Conservation (phyloP, 2,888 invertebrate genomes). For the Xestia sexstrigata region DNA sequence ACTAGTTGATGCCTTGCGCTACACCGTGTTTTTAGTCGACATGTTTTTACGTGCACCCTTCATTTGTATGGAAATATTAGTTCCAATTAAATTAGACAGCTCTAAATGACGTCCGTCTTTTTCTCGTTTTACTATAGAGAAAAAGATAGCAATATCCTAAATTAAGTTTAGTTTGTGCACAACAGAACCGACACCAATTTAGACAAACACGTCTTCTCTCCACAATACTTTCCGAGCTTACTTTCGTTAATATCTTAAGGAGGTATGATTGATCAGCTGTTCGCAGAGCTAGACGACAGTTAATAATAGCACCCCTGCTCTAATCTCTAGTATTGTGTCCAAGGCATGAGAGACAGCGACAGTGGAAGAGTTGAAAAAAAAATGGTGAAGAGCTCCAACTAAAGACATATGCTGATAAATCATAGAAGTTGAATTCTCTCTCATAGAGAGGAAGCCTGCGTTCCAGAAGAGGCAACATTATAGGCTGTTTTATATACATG, state of each 20-base stretch:
- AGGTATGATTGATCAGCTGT: constrained; percentile 86
- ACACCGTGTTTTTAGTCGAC: no score
- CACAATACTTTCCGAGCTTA: constrained; percentile 54
- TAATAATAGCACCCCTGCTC: constrained; percentile 84
- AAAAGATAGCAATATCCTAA: no score
- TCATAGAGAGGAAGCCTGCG: background rate
- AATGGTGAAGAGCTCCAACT: no score
- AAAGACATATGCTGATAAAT: no score
- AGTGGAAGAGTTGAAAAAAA: background rate
- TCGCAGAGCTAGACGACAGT: constrained; percentile 87
- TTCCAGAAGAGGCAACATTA: background rate
- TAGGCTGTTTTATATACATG: background rate
- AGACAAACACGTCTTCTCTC: constrained; percentile 52
- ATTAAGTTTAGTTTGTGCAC: no score
- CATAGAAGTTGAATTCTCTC: background rate
- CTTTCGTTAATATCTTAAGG: constrained; percentile 78
- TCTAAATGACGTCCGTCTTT: no score
- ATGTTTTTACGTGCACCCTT: no score
- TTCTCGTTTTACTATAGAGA: no score
- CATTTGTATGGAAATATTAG: no score
- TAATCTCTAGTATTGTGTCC: constrained; percentile 54
- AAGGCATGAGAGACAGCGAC: constrained; percentile 56
- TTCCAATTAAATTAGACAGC: no score
- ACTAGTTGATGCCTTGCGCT: no score
- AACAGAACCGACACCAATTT: no score